These are phyloP conservation scores for Orestias chungarensis DNA, from an alignment of 2,797 vertebrate genomes.

Conservation along the genomic window DNA sequence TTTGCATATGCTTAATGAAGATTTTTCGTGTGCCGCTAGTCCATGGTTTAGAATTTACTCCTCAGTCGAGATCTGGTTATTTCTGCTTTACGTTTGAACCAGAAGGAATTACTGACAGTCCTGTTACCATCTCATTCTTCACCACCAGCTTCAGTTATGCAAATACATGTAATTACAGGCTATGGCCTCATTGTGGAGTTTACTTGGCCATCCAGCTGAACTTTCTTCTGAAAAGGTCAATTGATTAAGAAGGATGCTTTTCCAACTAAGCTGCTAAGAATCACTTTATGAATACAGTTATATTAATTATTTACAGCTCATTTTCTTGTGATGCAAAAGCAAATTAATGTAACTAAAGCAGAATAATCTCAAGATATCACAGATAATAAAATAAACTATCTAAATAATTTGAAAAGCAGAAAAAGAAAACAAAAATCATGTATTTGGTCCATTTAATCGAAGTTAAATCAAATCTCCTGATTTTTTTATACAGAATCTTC, in stretches of 20 bases:
- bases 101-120: too few species aligned
- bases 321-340: too few species aligned
- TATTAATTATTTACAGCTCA: not conserved
- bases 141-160: too few species aligned
- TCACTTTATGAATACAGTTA: not conserved
- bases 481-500: too few species aligned
- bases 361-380: not conserved
- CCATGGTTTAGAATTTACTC: too few species aligned
- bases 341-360: too few species aligned
- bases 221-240: not conserved
- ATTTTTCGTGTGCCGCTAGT: too few species aligned
- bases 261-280: not conserved
- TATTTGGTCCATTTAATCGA: not conserved
- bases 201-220: not conserved
- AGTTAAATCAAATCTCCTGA: not conserved
- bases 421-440: not conserved
- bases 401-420: not conserved
- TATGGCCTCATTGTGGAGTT: not conserved
- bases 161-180: too few species aligned
- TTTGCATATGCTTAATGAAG: too few species aligned
- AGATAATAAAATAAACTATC: not conserved
- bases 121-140: not conserved
- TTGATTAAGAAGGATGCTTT: not conserved
- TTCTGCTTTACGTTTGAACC: too few species aligned
- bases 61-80: too few species aligned